Evolutionary conservation across 2,888 invertebrate species (phyloP), one percentile per base, ranked within the genome.

Genomic region (Ormyrus thymus): DNA sequence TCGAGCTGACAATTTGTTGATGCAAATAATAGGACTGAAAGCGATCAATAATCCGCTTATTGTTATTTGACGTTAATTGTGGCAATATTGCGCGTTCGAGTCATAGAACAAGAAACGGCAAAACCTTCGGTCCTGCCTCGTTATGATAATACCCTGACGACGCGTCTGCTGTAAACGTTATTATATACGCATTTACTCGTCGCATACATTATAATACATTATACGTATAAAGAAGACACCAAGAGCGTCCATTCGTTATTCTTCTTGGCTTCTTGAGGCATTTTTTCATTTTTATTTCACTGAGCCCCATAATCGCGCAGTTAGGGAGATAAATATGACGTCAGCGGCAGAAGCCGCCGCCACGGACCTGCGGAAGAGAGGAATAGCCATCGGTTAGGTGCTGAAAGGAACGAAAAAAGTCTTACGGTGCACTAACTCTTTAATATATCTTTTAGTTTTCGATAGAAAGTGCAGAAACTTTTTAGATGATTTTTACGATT

Each of bases 291-390:
- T 76, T 64, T 77, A 56, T 65, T 51, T 48, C 70, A 11, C 53
- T 53, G 53, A 29, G 51, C 82, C 82, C 83, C 82, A 83, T 86
- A 86, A 85, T 87, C 85, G 86, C 82, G 82, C 84, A 86, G 86
- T 87, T 86, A 85, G 83, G 84, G 86, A 86, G 87, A 88, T 86
- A 85, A 86, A 87, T 87, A 87, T 84, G 84, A 87, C 84, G 86
- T 86, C 87, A 86, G 85, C 82, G 84, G 82, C 87, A 86, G 86
- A 84, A 84, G 84, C 84, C 81, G 83, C 81, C 82, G 83, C 80
- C 78, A 83, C 29, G 80, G 81, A 82, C 66, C 68, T 46, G 29
- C 29, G 56, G 58, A n/a, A 64, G 46, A 53, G 53, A 56, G 13
- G 64, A 11, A 70, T 68, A 48, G 66, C 13, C 48, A 29, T 29